Evolutionary conservation across 2,113 vertebrate genomes (phyloP).

Genomic region (Myanophis thanlyinensis): DNA sequence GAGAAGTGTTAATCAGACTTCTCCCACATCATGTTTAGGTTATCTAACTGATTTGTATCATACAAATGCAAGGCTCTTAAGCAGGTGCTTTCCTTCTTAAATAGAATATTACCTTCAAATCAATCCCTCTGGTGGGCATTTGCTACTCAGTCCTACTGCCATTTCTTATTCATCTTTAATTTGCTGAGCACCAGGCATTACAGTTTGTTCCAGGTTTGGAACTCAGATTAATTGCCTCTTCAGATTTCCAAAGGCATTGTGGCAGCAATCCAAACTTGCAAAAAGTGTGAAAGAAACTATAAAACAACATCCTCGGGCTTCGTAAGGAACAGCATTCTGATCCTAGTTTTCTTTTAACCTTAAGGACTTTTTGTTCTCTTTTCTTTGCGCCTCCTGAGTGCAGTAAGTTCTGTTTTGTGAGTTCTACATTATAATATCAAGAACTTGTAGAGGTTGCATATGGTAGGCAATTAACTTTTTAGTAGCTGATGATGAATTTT

Average conservation of each 20-base stretch:
- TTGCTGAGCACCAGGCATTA: not conserved
- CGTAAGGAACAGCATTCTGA: not conserved
- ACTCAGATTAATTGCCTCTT: not conserved
- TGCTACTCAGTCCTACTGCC: not conserved
- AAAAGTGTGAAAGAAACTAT: not conserved
- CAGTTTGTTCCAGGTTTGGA: not conserved
- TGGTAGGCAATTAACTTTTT: not conserved
- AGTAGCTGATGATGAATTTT: slow-evolving; percentile 12
- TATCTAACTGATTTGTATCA: not conserved
- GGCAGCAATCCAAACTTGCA: not conserved
- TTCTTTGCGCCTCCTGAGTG: not conserved
- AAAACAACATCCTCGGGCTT: not conserved
- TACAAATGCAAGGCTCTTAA: not conserved
- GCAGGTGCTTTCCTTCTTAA: not conserved
- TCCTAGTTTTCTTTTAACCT: slow-evolving; percentile 20
- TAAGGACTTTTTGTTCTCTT: slow-evolving; percentile 11
- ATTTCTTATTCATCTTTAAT: not conserved
- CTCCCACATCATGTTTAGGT: not conserved
- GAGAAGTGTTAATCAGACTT: not conserved
- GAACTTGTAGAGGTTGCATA: not conserved
- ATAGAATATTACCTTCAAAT: not conserved
- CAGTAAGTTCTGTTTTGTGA: not conserved
- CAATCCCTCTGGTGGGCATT: not conserved
- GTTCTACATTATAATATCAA: not conserved
- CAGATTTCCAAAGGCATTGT: not conserved